Percentiles rank a stretch among this genome's conserved stretches.
These are phyloP conservation scores for Condylura cristata DNA, from an alignment of 2,113 vertebrate genomes.

Conservation along the genomic window DNA sequence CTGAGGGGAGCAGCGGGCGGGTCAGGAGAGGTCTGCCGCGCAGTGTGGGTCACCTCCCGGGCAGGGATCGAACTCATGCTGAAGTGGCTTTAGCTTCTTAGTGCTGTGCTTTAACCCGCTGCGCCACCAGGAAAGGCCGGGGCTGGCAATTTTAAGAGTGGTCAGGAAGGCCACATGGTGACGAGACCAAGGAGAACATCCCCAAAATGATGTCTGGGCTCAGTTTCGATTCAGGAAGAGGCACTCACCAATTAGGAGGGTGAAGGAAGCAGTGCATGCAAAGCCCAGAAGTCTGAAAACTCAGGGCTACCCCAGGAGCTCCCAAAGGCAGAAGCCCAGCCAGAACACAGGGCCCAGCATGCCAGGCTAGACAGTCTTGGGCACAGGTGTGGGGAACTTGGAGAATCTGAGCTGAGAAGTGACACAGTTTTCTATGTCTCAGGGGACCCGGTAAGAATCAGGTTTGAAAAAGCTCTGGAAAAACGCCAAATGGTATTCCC, in stretches of 20 bases:
- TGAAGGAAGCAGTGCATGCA: background rate
- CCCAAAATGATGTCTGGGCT: background rate
- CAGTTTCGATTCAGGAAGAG: background rate
- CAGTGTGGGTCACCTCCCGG: no score
- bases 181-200: background rate
- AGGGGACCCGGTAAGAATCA: background rate
- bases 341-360: background rate
- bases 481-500: background rate
- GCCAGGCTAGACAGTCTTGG: background rate
- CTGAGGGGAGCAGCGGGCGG: no score
- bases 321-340: no score
- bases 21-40: no score
- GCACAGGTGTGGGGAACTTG: background rate
- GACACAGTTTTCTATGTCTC: background rate
- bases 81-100: no score
- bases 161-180: background rate
- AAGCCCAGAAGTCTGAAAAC: background rate
- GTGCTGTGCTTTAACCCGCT: no score
- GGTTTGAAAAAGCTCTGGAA: background rate
- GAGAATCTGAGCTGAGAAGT: background rate
- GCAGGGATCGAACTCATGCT: no score
- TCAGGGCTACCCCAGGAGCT: background rate
- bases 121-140: fast-evolving
- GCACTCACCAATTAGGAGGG: background rate
- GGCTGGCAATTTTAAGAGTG: background rate